Evolutionary conservation across 2,113 vertebrate genomes (phyloP).

Genomic region (Ceyx margarethae): DNA sequence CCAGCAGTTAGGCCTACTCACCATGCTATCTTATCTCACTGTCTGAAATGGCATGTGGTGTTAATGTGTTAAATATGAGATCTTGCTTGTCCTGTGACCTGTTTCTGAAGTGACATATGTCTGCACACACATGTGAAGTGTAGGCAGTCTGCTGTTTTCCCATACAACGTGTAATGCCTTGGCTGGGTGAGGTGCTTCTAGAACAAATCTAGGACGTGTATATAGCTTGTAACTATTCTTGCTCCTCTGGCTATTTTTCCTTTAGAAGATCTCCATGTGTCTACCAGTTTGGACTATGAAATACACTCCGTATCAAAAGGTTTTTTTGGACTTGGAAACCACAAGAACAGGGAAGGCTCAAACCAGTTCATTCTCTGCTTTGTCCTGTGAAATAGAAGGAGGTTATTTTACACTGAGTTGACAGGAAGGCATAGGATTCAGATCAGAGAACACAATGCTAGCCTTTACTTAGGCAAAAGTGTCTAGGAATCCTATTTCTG

Average conservation of each 20-base stretch:
- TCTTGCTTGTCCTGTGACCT: constrained; percentile 20
- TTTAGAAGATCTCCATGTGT: background rate
- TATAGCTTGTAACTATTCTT: background rate
- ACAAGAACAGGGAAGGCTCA: background rate
- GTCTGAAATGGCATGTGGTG: constrained; percentile 45
- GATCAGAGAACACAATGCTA: background rate
- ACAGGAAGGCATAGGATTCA: background rate
- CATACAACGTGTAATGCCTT: background rate
- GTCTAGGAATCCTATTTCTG: background rate
- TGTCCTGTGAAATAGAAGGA: background rate
- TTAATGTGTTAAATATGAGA: constrained; percentile 55
- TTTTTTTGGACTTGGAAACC: background rate
- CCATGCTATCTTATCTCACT: constrained; percentile 42
- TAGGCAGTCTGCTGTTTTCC: background rate
- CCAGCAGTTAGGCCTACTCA: background rate
- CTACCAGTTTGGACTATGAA: background rate
- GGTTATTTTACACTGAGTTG: background rate
- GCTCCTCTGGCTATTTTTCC: constrained; percentile 1
- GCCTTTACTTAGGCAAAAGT: background rate
- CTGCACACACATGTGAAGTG: background rate
- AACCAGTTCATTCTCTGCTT: background rate
- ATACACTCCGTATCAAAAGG: background rate
- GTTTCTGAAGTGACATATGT: background rate
- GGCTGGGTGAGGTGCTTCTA: background rate
- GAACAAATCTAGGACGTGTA: background rate